Evolutionary conservation across 2,888 invertebrate genomes (phyloP).

Genomic region (Pandemis corylana): DNA sequence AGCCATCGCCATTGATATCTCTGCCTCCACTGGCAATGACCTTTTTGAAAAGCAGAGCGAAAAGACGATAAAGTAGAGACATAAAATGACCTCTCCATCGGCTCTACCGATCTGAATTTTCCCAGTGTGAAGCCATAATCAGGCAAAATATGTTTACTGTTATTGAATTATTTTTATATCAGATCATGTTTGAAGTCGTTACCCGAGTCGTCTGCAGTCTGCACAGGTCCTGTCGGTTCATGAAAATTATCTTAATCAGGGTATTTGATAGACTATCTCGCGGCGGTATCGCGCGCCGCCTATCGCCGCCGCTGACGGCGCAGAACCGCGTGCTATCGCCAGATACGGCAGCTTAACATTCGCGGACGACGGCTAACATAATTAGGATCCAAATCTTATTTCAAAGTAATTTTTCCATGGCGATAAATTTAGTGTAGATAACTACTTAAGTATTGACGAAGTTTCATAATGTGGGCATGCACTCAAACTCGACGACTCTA

Average conservation of each 20-base stretch:
- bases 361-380: neutral
- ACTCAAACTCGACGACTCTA: no score
- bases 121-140: no score
- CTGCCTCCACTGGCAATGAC: no score
- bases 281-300: neutral
- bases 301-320: neutral
- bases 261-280: constrained; percentile 1
- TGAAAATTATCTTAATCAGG: neutral
- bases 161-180: neutral
- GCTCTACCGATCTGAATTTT: no score
- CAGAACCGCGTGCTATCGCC: neutral
- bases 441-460: no score
- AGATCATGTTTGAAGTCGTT: neutral
- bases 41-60: no score
- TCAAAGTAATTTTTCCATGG: neutral
- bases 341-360: neutral
- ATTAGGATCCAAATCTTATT: neutral
- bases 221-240: neutral
- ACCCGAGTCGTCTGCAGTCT: neutral
- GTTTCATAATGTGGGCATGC: no score
- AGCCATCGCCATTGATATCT: neutral
- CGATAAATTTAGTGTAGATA: neutral
- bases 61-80: no score
- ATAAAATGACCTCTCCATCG: no score
- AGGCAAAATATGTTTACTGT: no score